Percentiles rank a stretch among this genome's conserved stretches.
phyloP scores from a whole-genome alignment of 2,113 vertebrate species.

The Centrocercus urophasianus region DNA sequence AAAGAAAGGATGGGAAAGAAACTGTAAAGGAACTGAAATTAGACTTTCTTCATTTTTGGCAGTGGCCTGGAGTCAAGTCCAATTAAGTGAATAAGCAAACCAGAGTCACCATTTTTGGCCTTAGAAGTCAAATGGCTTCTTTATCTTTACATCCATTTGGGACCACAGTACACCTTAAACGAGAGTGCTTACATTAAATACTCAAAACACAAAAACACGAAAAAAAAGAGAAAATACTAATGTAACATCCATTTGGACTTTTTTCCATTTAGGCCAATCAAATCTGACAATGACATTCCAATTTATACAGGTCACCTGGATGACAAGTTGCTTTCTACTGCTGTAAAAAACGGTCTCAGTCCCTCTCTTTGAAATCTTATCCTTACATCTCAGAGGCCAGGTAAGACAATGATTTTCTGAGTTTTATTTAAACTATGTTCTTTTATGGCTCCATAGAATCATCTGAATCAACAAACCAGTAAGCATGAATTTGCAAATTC shows the following conservation, averaged over 20 bases:
- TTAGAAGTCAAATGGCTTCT: not conserved
- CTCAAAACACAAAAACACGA: too few relatives aligned
- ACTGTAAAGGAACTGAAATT: not conserved
- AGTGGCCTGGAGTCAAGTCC: not conserved
- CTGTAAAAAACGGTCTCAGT: not conserved
- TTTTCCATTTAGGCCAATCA: not conserved
- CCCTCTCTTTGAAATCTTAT: not conserved
- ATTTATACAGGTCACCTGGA: not conserved
- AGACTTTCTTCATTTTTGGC: not conserved
- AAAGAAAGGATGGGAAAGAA: not conserved
- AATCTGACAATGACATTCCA: not conserved
- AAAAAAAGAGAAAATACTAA: not conserved
- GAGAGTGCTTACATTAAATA: not conserved
- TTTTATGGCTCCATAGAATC: rapidly evolving
- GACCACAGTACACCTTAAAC: not conserved
- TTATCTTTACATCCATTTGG: not conserved
- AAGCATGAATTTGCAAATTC: not conserved
- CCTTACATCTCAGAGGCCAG: not conserved
- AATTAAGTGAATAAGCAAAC: not conserved
- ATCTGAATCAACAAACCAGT: not conserved
- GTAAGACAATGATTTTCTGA: not conserved
- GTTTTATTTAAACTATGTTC: not conserved
- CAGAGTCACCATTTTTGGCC: not conserved
- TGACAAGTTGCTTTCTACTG: not conserved
- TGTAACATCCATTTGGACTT: not conserved